Percentiles rank a stretch among this genome's conserved stretches.
Evolutionary conservation across 2,888 invertebrate species (phyloP).

Genomic region (Taphrorychus bicolor): DNA sequence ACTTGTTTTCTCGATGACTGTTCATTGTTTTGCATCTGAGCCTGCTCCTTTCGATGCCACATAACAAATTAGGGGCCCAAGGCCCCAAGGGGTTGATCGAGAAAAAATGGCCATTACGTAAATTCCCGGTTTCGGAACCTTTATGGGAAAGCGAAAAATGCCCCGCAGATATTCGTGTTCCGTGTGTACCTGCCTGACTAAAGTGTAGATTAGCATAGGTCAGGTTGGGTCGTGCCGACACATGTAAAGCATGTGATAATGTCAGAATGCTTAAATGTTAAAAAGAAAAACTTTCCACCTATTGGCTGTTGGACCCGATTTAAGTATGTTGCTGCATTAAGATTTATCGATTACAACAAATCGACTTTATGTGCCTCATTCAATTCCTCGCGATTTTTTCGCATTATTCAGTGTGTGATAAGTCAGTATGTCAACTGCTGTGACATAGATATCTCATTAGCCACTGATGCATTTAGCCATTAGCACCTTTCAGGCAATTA

Average conservation of each 20-base stretch:
- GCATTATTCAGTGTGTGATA: not conserved
- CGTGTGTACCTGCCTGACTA: not conserved
- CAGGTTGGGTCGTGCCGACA: constrained; percentile 1
- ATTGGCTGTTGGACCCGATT: not conserved
- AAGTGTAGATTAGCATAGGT: constrained; percentile 8
- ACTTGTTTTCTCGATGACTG: constrained; percentile 40
- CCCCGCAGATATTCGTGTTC: constrained; percentile 4
- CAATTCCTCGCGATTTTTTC: not conserved
- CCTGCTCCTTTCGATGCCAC: constrained; percentile 12
- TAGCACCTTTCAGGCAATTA: constrained; percentile 5
- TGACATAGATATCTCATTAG: constrained; percentile 6
- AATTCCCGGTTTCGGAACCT: not conserved
- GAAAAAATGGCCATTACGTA: no score
- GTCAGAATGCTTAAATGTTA: not conserved
- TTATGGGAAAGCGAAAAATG: not conserved
- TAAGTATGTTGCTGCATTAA: not conserved
- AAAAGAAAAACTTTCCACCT: not conserved
- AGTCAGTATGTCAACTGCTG: constrained; percentile 1
- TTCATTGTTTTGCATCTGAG: constrained; percentile 35
- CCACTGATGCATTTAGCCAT: constrained; percentile 3
- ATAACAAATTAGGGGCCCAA: not conserved
- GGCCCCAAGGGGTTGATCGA: no score
- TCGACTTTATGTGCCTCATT: no score
- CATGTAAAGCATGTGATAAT: constrained; percentile 4
- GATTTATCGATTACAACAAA: no score